phyloP scores from a whole-genome alignment of 2,888 invertebrate species.

The Drosophila borborema region DNA sequence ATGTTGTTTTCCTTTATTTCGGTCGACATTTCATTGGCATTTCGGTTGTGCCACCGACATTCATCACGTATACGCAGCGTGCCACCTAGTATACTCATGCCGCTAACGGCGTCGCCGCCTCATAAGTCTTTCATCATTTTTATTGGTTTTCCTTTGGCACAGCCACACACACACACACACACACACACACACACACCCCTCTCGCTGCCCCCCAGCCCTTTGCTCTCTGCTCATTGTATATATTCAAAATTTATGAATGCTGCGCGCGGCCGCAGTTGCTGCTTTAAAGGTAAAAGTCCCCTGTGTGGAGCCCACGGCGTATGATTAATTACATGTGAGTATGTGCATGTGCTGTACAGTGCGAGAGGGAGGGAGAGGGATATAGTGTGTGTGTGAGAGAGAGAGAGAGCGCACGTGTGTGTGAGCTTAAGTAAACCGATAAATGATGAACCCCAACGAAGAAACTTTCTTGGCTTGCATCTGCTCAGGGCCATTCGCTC shows the following conservation, averaged over 20 bases:
- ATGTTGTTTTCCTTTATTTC: conserved; percentile 32
- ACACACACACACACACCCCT: background rate
- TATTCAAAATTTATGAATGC: conserved; percentile 74
- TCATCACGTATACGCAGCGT: conserved; percentile 70
- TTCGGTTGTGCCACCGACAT: conserved; percentile 43
- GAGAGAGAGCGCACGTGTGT: background rate
- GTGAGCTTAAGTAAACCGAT: conserved; percentile 43
- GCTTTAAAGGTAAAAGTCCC: conserved; percentile 68
- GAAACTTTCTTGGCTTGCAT: conserved; percentile 30
- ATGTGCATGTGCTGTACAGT: background rate
- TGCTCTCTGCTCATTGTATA: conserved; percentile 15
- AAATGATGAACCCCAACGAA: conserved; percentile 39
- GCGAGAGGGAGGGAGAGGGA: background rate
- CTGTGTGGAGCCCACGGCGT: conserved; percentile 32
- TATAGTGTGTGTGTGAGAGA: background rate
- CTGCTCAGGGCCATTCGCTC: conserved; percentile 23
- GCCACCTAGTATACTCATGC: conserved; percentile 21
- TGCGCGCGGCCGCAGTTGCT: conserved; percentile 43
- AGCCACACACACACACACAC: background rate
- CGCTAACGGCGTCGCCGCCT: conserved; percentile 35
- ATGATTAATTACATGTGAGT: conserved; percentile 66
- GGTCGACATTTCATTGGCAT: conserved; percentile 68
- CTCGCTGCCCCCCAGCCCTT: background rate
- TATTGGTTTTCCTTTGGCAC: conserved; percentile 54
- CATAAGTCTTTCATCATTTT: conserved; percentile 78